These are phyloP conservation scores for Callopanchax toddi DNA, from an alignment of 2,113 vertebrate genomes.

Conservation along the genomic window DNA sequence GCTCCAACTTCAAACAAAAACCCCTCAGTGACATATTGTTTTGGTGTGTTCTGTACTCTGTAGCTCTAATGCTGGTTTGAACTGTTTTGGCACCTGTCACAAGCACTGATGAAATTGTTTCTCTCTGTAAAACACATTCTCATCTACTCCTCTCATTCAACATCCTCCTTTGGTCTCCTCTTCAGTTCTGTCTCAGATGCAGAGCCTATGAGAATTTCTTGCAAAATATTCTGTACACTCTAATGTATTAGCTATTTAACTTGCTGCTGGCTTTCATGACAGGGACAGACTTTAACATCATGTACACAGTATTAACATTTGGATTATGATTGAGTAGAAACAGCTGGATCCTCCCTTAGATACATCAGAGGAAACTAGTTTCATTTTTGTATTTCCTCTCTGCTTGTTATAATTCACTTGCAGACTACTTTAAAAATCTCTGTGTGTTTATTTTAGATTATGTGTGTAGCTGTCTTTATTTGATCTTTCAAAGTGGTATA, in stretches of 20 bases:
- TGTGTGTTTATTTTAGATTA: neutral
- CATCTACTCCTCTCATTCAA: conserved; percentile 17
- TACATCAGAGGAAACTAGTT: neutral
- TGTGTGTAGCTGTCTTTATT: neutral
- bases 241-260: neutral
- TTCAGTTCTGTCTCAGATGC: conserved; percentile 16
- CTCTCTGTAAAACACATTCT: conserved; percentile 30
- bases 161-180: conserved; percentile 4
- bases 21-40: conserved; percentile 63
- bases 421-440: neutral
- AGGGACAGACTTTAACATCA: neutral
- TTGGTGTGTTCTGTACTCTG: conserved; percentile 59
- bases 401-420: neutral
- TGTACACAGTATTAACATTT: neutral
- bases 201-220: no score
- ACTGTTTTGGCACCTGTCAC: conserved; percentile 71
- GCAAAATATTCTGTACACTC: neutral
- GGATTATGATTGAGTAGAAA: neutral
- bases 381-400: neutral
- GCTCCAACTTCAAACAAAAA: conserved; percentile 56
- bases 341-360: no score
- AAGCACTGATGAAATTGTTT: conserved; percentile 59
- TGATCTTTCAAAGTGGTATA: neutral
- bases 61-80: conserved; percentile 57
- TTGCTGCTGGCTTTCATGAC: neutral